These are phyloP conservation scores for Rhagoletis zephyria DNA, from an alignment of 1,140 invertebrate genomes.

Conservation along the genomic window DNA sequence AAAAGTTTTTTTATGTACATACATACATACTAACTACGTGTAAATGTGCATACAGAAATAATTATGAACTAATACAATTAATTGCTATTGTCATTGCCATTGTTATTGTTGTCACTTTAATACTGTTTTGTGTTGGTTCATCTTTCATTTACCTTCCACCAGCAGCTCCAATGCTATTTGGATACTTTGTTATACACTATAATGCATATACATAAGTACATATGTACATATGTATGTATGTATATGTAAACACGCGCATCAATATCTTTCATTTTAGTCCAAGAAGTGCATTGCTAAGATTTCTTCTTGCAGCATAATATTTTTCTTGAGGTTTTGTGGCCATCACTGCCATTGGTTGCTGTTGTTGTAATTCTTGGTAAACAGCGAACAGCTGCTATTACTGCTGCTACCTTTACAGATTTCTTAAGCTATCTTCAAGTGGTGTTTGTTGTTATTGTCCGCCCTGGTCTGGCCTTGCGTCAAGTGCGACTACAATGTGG, in stretches of 20 bases:
- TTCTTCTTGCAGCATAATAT: constrained; percentile 18
- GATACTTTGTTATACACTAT: neutral
- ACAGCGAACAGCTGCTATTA: constrained; percentile 31
- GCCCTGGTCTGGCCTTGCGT: neutral
- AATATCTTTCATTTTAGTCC: constrained; percentile 23
- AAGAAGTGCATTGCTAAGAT: constrained; percentile 42
- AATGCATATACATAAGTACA: neutral
- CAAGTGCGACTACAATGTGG: constrained; percentile 4
- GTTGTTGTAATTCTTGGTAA: constrained; percentile 47
- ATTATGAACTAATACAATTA: neutral
- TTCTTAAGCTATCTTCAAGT: constrained; percentile 26
- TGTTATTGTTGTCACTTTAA: constrained; percentile 25
- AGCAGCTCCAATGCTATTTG: neutral
- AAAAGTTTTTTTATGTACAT: too few species aligned
- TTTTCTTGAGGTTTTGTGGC: too few species aligned
- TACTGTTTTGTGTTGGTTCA: constrained; percentile 30
- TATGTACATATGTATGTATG: neutral
- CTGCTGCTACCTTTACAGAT: constrained; percentile 14
- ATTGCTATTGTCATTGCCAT: neutral
- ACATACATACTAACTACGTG: too few species aligned
- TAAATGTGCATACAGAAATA: too few species aligned
- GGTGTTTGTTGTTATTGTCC: neutral
- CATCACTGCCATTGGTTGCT: constrained; percentile 7
- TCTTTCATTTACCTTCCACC: constrained; percentile 40
- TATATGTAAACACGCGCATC: too few species aligned